Evolutionary conservation across 2,888 invertebrate species (phyloP), one percentile per base, ranked within the genome.

Genomic region (Temnothorax ravouxi): DNA sequence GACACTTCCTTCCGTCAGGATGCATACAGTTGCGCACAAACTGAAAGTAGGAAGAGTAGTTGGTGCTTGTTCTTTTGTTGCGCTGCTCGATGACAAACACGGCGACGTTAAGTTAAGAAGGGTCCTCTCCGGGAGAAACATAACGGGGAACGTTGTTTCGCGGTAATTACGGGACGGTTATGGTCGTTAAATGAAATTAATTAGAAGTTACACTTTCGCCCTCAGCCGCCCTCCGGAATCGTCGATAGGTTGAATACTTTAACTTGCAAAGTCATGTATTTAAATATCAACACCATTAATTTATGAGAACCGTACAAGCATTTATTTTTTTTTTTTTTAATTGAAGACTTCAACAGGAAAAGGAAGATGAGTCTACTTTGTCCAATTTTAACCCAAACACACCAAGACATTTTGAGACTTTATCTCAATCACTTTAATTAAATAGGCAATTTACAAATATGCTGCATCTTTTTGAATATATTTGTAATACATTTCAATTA

Each of bases 161-260:
- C 77, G 85, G 89, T 91, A 92, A 92, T 93, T 91, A 91, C 91
- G 86, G 47, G 41, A 86, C 86, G 87, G 88, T 86, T 88, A 91
- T 90, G 88, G 86, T 88, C 85, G 89, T 88, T 88, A 89, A 89
- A 89, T 84, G 87, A 91, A 92, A 92, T 93, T 92, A 92, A 92
- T 92, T 93, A 86, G 89, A 86, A 88, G 88, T 66, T 84, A 83
- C 76, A 61, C 83, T 67, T 54, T 56, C 38, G 66, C 34, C 64
- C 50, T 56, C 66, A 69, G 34, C 64, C 54, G 34, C 76, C 69
- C 56, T 76, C 61, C 25, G 21, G 50, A 59, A 21, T 38, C 69
- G 82, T 89, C 89, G 88, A 84, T 85, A 77, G 71, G 61, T 79
- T 79, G 59, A 72, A 44, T 69, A 77, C 74, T 79, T 47, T 85